phyloP scores from a whole-genome alignment of 2,888 invertebrate species.

The Lepidocyrtoides sp. region DNA sequence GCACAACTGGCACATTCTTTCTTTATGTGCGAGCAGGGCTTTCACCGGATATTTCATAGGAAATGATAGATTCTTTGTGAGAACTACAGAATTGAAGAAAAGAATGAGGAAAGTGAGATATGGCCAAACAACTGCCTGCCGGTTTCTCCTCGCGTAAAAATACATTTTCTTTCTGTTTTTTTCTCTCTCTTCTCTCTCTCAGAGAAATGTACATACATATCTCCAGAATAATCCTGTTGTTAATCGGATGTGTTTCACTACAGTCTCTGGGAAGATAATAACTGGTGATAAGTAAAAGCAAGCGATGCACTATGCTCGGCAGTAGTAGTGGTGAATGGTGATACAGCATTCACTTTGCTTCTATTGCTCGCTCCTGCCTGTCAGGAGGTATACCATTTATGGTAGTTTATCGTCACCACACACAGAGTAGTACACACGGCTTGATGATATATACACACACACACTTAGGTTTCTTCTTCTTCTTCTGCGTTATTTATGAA shows the following conservation, averaged over 20 bases:
- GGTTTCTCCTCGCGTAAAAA: constrained; percentile 17
- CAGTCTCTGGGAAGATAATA: constrained; percentile 43
- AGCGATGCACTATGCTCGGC: background rate
- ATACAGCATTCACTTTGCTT: too few species aligned
- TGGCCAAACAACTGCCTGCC: constrained; percentile 70
- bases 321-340: too few species aligned
- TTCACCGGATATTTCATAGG: constrained; percentile 75
- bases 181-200: background rate
- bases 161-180: constrained; percentile 31
- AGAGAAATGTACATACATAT: background rate
- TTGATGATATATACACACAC: background rate
- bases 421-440: constrained; percentile 25
- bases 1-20: constrained; percentile 33
- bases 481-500: constrained; percentile 41
- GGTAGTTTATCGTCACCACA: constrained; percentile 39
- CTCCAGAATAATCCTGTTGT: too few species aligned
- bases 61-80: constrained; percentile 72
- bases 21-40: constrained; percentile 36
- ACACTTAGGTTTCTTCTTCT: constrained; percentile 19
- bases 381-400: constrained; percentile 44
- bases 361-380: constrained; percentile 1
- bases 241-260: constrained; percentile 55
- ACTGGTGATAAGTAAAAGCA: constrained; percentile 36
- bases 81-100: constrained; percentile 53
- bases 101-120: constrained; percentile 64